Evolutionary conservation across 2,113 vertebrate species (phyloP).

Genomic region (Beaufortia kweichowensis): DNA sequence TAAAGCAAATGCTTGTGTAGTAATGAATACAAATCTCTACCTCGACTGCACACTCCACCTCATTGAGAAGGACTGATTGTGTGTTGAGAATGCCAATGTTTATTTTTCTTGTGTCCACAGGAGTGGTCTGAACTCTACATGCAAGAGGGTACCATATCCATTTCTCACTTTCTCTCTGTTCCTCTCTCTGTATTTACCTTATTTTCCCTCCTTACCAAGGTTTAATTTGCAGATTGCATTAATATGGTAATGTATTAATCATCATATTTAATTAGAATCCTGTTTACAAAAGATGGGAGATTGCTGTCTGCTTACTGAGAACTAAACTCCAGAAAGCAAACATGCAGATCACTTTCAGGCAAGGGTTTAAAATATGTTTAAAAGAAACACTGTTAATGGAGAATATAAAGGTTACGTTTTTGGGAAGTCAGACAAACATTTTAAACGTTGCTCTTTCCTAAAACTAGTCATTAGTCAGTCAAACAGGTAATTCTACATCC

Average conservation of each 20-base stretch:
- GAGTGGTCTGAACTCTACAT: constrained; percentile 39
- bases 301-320: constrained; percentile 28
- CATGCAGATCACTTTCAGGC: background rate
- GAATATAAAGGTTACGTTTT: no score
- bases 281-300: constrained; percentile 36
- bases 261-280: constrained; percentile 43
- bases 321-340: constrained; percentile 23
- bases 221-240: constrained; percentile 48
- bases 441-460: background rate
- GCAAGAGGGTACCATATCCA: constrained; percentile 5
- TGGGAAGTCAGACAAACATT: background rate
- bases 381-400: no score
- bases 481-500: no score
- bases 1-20: constrained; percentile 29
- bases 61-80: constrained; percentile 22
- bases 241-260: constrained; percentile 42
- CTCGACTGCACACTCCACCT: constrained; percentile 15
- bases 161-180: background rate
- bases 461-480: no score
- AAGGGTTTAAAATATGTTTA: no score
- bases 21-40: constrained; percentile 47
- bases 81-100: background rate
- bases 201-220: background rate
- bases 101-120: constrained; percentile 11
- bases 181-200: constrained; percentile 1